phyloP scores from a whole-genome alignment of 2,888 invertebrate genomes.

The Endotricha flammealis region DNA sequence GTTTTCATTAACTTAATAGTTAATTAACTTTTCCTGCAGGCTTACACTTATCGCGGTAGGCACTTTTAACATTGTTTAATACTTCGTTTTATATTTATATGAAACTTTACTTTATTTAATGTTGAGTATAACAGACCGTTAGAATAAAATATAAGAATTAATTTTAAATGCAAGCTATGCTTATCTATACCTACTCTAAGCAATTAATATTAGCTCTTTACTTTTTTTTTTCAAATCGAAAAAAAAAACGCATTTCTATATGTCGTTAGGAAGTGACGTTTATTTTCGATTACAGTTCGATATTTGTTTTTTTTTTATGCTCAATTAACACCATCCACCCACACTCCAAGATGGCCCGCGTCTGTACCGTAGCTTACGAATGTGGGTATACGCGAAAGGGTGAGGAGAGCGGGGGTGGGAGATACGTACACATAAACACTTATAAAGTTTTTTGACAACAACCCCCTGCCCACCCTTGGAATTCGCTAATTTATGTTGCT shows the following conservation, averaged over 20 bases:
- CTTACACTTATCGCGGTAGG: neutral
- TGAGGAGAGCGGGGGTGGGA: constrained; percentile 39
- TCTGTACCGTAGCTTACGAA: constrained; percentile 65
- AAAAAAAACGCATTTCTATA: too few species aligned
- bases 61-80: constrained; percentile 4
- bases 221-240: too few species aligned
- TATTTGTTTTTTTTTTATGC: too few species aligned
- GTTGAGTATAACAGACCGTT: too few species aligned
- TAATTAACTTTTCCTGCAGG: constrained; percentile 7
- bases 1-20: constrained; percentile 7
- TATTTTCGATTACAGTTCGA: too few species aligned
- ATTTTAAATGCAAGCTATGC: too few species aligned
- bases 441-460: constrained; percentile 79
- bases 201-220: too few species aligned
- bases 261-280: too few species aligned
- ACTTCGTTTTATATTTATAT: neutral
- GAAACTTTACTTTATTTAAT: too few species aligned
- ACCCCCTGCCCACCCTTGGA: constrained; percentile 55
- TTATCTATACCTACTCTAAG: too few species aligned
- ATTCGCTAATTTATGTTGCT: constrained; percentile 79
- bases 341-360: constrained; percentile 28
- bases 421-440: constrained; percentile 75
- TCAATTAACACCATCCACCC: constrained; percentile 3
- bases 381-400: constrained; percentile 77
- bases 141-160: too few species aligned